Evolutionary conservation across 2,888 invertebrate genomes (phyloP).

Genomic region (Eurois occulta): DNA sequence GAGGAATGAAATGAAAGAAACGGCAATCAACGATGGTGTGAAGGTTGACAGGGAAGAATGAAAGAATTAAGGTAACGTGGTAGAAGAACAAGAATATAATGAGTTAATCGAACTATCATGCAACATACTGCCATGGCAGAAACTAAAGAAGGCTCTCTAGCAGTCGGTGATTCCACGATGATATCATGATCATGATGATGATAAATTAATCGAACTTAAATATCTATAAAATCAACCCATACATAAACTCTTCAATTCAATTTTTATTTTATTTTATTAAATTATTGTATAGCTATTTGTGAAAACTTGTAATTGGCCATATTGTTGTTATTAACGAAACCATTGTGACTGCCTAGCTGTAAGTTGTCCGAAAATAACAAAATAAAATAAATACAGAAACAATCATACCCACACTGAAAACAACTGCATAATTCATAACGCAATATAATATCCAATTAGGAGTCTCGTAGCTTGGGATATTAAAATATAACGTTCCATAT

Average conservation of each 20-base stretch:
- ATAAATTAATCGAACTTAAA: neutral
- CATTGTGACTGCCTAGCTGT: no score
- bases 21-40: neutral
- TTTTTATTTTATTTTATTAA: no score
- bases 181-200: neutral
- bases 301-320: no score
- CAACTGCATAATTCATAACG: neutral
- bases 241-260: no score
- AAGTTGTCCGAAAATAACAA: no score
- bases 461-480: neutral
- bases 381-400: no score
- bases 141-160: neutral
- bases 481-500: constrained; percentile 30
- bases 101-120: neutral
- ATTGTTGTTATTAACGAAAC: no score
- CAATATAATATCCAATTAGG: constrained; percentile 13
- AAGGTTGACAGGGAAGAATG: neutral
- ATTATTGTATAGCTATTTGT: no score
- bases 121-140: no score
- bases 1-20: neutral
- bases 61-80: neutral
- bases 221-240: neutral
- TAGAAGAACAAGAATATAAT: neutral
- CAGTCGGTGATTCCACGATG: neutral
- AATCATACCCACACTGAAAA: neutral